phyloP scores from a whole-genome alignment of 2,888 invertebrate genomes.

The Tenthredo scrophulariae region DNA sequence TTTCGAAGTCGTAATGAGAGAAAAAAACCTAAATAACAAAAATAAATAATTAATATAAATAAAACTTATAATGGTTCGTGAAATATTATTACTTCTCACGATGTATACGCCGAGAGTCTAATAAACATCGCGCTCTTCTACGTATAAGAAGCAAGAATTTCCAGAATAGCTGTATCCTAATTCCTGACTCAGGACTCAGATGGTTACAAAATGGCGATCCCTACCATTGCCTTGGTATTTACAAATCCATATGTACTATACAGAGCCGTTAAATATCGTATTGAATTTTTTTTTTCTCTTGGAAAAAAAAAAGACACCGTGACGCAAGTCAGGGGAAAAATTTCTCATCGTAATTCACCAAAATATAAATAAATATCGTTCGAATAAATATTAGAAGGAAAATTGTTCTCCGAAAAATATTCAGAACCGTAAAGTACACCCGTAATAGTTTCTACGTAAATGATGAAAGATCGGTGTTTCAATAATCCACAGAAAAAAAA shows the following conservation, averaged over 20 bases:
- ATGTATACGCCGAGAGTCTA: background rate
- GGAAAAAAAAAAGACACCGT: background rate
- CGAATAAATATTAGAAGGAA: background rate
- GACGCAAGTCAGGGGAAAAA: background rate
- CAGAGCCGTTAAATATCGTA: background rate
- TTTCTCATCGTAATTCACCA: background rate
- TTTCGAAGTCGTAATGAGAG: background rate
- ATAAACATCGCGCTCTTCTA: slow-evolving; percentile 2
- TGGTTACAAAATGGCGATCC: slow-evolving; percentile 48
- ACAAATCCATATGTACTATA: background rate
- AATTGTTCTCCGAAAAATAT: background rate
- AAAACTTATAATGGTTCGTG: background rate
- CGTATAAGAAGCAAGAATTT: slow-evolving; percentile 4
- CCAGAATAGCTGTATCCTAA: slow-evolving; percentile 39
- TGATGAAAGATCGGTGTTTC: background rate
- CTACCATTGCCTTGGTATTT: background rate
- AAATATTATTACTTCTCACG: background rate
- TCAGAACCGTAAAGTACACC: background rate
- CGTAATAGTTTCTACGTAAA: background rate
- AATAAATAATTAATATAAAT: background rate
- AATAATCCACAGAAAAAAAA: background rate
- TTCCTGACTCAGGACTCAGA: slow-evolving; percentile 15
- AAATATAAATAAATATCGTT: background rate
- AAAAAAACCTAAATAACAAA: background rate
- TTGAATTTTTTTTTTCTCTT: background rate